Percentiles rank a stretch among this genome's conserved stretches.
Conservation (phyloP, 2,888 invertebrate species). For the Standfussiana lucernea region DNA sequence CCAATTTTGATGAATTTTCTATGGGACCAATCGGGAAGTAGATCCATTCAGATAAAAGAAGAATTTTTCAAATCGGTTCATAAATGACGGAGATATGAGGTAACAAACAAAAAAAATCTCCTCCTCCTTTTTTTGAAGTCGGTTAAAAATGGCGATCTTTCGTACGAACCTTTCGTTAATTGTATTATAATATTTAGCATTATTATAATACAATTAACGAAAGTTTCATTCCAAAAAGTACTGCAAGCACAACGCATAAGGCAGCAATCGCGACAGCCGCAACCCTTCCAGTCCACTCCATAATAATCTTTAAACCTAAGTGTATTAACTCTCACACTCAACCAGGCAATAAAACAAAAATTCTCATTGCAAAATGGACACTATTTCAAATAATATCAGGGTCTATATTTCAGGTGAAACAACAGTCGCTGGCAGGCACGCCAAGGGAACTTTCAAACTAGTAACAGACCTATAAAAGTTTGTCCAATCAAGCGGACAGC, state of each 20-base stretch:
- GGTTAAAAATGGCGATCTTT: no score
- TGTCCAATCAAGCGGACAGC: conserved; percentile 55
- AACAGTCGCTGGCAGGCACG: conserved; percentile 29
- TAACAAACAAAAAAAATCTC: no score
- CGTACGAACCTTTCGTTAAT: no score
- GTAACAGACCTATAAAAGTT: conserved; percentile 58
- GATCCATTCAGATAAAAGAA: no score
- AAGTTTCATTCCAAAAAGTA: no score
- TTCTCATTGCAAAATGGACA: conserved; percentile 40
- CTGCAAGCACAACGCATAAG: background rate
- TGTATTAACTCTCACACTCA: conserved; percentile 42
- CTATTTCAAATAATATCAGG: conserved; percentile 34
- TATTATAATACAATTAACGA: no score
- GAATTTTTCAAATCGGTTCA: no score
- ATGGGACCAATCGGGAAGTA: no score
- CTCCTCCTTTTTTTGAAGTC: no score
- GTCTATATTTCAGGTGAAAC: conserved; percentile 40
- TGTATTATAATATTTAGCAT: no score
- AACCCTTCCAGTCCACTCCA: conserved; percentile 16
- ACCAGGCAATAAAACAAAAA: conserved; percentile 48
- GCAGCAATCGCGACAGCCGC: conserved; percentile 12
- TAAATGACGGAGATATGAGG: no score
- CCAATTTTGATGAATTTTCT: no score
- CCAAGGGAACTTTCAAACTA: conserved; percentile 61
- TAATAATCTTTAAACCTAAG: conserved; percentile 52